Evolutionary conservation across 2,888 invertebrate genomes (phyloP), one percentile per base, ranked within the genome.

Genomic region (Metacarcinus magister): DNA sequence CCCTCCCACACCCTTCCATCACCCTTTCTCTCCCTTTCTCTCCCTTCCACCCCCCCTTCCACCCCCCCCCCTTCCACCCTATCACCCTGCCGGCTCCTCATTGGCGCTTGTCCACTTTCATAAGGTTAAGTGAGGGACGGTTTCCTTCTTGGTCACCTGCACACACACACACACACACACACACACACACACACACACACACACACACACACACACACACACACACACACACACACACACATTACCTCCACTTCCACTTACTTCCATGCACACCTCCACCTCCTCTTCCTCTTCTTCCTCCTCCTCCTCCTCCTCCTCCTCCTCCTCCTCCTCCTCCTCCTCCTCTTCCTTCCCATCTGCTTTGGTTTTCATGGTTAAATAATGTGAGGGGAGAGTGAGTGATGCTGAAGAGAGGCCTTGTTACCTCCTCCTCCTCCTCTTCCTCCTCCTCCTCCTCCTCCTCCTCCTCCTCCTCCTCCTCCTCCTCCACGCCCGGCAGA

Each of bases 401-500:
- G 67, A 23, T 5, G 67, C n/a, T 67, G 23, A 23, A 67, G 8
- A 16, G 54, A n/a, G n/a, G n/a, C 48, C 48, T 13, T 48, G 48
- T 48, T 13, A 48, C 48, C 48, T n/a, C 48, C 13, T 5, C 48
- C 48, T 5, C 48, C 48, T 23, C n/a, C 23, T 67, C 67, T 23
- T 23, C n/a, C 67, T 60, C 19, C 60, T 10, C 60, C 60, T 19
- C 16, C 16, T 60, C 60, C 10, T 19, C 19, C 19, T 67, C 23
- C 23, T 5, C n/a, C 67, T 19, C 67, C 23, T 23, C 23, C 23
- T 67, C 67, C 19, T 23, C 19, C 67, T 67, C 23, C 67, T 23
- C 4, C 67, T n/a, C 67, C 5, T 5, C 23, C 67, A 1, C 60
- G 94, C 94, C 44, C 95, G 91, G 44, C 95, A 95, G 95, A 95